These are phyloP conservation scores for Zeugodacus cucurbitae DNA, from an alignment of 1,140 invertebrate species.

Conservation along the genomic window DNA sequence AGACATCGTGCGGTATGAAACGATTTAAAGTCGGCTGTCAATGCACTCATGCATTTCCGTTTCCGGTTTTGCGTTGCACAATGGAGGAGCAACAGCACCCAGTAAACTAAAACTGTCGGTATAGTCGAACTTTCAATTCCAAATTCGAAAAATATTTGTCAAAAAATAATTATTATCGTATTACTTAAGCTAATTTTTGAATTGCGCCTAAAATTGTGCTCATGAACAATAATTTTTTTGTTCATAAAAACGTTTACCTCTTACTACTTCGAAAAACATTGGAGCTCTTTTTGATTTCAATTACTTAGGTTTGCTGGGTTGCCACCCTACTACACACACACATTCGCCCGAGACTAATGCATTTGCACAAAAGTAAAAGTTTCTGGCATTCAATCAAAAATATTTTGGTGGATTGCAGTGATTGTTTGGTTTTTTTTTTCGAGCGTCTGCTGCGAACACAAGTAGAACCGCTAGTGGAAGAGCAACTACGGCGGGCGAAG, in stretches of 20 bases:
- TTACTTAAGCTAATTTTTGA: no score
- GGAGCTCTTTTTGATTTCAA: not conserved
- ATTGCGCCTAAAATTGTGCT: no score
- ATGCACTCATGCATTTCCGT: not conserved
- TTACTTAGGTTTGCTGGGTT: not conserved
- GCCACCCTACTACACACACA: not conserved
- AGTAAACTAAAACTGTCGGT: not conserved
- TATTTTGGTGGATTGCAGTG: slow-evolving; percentile 8
- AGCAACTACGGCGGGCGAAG: not conserved
- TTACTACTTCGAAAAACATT: not conserved
- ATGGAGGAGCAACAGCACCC: not conserved
- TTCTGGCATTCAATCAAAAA: slow-evolving; percentile 38
- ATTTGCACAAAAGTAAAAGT: slow-evolving; percentile 31
- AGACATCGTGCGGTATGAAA: not conserved
- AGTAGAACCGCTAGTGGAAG: no score
- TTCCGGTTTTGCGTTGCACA: not conserved
- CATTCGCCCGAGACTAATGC: not conserved
- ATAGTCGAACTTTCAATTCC: no score
- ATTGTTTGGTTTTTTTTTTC: slow-evolving; percentile 28
- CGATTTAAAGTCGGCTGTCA: not conserved
- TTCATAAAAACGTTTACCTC: not conserved
- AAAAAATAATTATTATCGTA: no score
- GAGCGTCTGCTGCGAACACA: not conserved
- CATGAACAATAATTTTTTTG: not conserved
- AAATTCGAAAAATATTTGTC: no score